These are phyloP conservation scores for Venturia canescens DNA, from an alignment of 1,140 invertebrate species.

Conservation along the genomic window DNA sequence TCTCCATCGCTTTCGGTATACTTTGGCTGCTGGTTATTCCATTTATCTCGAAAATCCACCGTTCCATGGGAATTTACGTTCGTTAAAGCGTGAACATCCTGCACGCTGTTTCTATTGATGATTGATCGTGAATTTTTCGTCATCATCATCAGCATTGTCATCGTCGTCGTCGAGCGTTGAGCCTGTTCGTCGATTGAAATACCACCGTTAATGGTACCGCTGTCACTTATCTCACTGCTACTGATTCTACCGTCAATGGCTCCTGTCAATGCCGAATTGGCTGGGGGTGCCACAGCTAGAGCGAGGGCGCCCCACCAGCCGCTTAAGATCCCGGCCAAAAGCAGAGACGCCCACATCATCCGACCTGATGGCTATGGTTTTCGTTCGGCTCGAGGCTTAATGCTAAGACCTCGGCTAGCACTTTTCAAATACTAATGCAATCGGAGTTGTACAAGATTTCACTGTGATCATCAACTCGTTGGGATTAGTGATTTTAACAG, in stretches of 20 bases:
- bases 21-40: background rate
- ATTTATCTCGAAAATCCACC: constrained; percentile 15
- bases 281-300: constrained; percentile 66
- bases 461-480: background rate
- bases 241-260: constrained; percentile 2
- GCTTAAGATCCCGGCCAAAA: constrained; percentile 73
- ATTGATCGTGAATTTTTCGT: constrained; percentile 28
- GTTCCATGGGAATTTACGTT: background rate
- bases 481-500: background rate
- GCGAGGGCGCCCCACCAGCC: constrained; percentile 71
- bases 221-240: background rate
- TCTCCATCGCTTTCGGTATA: background rate
- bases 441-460: background rate
- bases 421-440: background rate
- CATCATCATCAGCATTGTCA: constrained; percentile 29
- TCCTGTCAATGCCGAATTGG: constrained; percentile 58
- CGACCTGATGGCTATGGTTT: constrained; percentile 62
- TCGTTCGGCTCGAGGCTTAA: constrained; percentile 40
- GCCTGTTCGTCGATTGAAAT: background rate
- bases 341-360: constrained; percentile 74
- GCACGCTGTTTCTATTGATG: background rate
- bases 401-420: constrained; percentile 34
- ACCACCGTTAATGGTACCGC: background rate
- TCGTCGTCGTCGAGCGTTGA: constrained; percentile 2
- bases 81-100: constrained; percentile 1